Evolutionary conservation across 64 coral and sea anemone genomes (phyloP), one percentile per base, ranked within the genome.

Genomic region (Acropora tenuis): DNA sequence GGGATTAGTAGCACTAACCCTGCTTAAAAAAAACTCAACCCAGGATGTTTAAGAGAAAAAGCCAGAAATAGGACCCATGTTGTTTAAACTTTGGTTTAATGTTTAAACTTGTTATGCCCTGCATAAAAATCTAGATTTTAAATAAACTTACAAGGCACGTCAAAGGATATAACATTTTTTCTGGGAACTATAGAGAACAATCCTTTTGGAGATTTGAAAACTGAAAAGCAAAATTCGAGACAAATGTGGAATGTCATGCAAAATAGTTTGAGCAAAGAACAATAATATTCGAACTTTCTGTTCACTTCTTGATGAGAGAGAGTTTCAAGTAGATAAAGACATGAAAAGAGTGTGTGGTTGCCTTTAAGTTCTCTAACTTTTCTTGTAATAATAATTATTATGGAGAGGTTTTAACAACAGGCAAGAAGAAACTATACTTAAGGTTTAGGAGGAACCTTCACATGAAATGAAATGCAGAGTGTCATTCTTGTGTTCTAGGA

Each of bases 51-150:
- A 30, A 30, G 30, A 30, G 30, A 30, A 30, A 30, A 30, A 30
- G 30, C 30, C 30, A 30, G 30, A 30, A 30, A 30, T 30, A 30
- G 30, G 30, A 30, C 30, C 0, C 30, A 30, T 30, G 30, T 30
- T 30, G 30, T 30, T 30, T 30, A 30, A 13, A 85, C 8, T 71
- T 49, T 44, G 30, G 47, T 85, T 85, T 47, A 85, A 43, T 71
- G 43, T 72, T 85, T 71, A 71, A 85, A 85, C 47, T 69, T 85
- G 4, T 85, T 40, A 49, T 85, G 65, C 61, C 82, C 82, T 85
- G 82, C 42, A 71, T 71, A 71, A 85, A 85, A 65, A 48, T 71
- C 82, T 83, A 83, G 80, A 83, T 67, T 83, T 66, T 83, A 83
- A 85, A 85, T 85, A 85, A 85, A 69, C 65, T 71, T 49, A 69